Evolutionary conservation across 1,140 invertebrate species (phyloP).

Genomic region (Pomacea maculata): DNA sequence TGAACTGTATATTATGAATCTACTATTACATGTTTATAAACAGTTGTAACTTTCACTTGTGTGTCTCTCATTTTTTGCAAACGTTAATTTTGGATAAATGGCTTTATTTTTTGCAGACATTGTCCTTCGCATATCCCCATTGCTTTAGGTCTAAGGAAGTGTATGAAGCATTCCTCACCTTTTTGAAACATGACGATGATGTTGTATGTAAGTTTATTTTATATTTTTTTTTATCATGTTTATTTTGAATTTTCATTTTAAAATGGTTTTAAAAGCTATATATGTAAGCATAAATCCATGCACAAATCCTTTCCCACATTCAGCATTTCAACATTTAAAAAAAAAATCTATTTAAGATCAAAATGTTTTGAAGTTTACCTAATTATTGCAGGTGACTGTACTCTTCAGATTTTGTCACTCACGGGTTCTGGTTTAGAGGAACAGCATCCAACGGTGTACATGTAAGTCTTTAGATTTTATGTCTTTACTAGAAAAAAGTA

Average conservation of each 20-base stretch:
- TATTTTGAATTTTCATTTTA: background rate
- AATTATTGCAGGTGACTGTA: conserved; percentile 71
- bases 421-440: conserved; percentile 62
- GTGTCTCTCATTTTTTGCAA: no score
- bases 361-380: conserved; percentile 4
- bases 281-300: background rate
- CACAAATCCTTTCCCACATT: background rate
- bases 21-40: no score
- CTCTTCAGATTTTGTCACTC: conserved; percentile 67
- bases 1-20: no score
- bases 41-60: no score
- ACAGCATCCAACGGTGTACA: conserved; percentile 55
- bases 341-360: background rate
- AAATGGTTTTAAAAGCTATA: background rate
- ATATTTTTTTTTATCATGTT: background rate
- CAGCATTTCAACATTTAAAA: background rate
- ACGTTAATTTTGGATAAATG: conserved; percentile 1
- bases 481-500: background rate
- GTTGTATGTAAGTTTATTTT: conserved; percentile 72
- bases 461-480: conserved; percentile 49
- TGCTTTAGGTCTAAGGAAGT: conserved; percentile 91
- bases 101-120: conserved; percentile 68
- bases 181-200: conserved; percentile 83
- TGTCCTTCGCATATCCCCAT: conserved; percentile 90
- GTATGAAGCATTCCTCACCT: conserved; percentile 79